These are phyloP conservation scores for Trinorchestia longiramus DNA, from an alignment of 1,140 invertebrate species.

Conservation along the genomic window DNA sequence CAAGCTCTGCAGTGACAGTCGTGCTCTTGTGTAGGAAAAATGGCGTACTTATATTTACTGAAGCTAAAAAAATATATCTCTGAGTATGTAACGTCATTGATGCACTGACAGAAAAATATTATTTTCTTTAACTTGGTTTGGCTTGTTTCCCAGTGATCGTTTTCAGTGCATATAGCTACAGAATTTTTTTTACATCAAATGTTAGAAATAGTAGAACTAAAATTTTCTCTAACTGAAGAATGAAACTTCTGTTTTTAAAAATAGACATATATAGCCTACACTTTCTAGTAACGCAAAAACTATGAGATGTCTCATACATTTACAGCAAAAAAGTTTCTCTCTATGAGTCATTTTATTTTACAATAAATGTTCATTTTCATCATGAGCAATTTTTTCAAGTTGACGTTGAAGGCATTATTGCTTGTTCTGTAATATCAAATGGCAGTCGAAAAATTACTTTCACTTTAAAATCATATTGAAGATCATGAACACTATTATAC, in stretches of 20 bases:
- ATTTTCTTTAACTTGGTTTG: not conserved
- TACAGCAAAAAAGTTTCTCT: not conserved
- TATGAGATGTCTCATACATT: not conserved
- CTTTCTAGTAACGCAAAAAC: not conserved
- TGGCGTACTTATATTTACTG: not conserved
- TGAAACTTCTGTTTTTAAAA: not conserved
- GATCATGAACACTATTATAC: not conserved
- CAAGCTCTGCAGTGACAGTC: not conserved
- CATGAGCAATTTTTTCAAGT: not conserved
- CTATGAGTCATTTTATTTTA: not conserved
- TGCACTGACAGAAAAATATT: not conserved
- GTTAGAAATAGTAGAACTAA: not conserved
- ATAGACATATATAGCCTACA: not conserved
- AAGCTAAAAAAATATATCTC: no score
- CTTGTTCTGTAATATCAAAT: not conserved
- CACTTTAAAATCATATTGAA: not conserved
- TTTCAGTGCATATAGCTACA: not conserved
- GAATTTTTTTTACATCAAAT: not conserved
- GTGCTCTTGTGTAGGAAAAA: not conserved
- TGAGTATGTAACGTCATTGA: no score
- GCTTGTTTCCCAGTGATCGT: not conserved
- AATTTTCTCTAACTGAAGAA: not conserved
- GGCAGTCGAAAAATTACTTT: not conserved
- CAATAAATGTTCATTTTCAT: not conserved
- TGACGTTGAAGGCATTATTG: not conserved